These are phyloP conservation scores for Lophura nycthemera DNA, from an alignment of 2,113 vertebrate genomes.

Conservation along the genomic window DNA sequence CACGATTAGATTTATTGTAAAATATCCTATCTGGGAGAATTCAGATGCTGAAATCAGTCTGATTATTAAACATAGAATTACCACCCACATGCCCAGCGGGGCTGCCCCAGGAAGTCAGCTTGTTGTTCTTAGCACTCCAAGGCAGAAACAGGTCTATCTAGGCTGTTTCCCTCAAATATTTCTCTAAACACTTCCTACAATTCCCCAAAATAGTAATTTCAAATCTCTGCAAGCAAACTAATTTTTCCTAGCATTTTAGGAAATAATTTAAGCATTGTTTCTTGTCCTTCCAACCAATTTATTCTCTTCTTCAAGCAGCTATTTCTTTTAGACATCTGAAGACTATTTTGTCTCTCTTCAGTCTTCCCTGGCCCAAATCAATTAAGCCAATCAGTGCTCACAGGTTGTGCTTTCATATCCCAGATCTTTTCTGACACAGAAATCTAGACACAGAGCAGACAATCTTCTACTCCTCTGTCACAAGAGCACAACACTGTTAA, in stretches of 20 bases:
- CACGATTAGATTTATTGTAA: neutral
- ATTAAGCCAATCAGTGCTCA: neutral
- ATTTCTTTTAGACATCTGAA: neutral
- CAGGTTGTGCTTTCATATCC: neutral
- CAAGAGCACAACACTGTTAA: neutral
- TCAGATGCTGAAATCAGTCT: neutral
- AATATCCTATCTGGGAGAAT: neutral
- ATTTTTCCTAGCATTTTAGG: neutral
- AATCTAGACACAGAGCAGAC: neutral
- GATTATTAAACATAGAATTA: neutral
- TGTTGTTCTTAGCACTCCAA: neutral
- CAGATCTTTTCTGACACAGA: neutral
- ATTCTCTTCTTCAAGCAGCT: neutral
- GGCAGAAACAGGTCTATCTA: neutral
- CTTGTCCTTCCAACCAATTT: neutral
- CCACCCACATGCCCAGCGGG: fast-evolving
- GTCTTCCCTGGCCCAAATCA: neutral
- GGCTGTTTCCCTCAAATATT: neutral
- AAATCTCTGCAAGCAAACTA: neutral
- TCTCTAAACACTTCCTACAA: neutral
- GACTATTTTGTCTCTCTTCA: neutral
- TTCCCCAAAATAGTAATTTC: neutral
- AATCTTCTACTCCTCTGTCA: neutral
- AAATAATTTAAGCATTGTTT: neutral
- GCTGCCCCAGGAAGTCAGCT: neutral